Base-by-base conservation (phyloP, 2,888 invertebrate genomes). In the Torymus auratus region DNA sequence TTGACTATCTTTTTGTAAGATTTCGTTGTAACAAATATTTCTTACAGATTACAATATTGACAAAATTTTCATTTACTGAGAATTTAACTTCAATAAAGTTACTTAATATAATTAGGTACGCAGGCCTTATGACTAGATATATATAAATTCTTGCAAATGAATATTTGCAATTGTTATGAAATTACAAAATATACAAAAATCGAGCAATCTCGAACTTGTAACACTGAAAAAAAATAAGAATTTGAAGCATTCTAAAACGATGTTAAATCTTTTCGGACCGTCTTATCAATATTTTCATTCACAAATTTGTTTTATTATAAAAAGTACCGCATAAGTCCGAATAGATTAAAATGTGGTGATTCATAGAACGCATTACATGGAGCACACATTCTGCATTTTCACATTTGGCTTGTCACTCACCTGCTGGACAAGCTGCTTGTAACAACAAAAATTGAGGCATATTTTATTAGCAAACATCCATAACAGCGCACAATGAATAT, bases 381-480 rank as follows among this genome's bases (percentile, higher is more conserved):
- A 79, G 73, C 64, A 81, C 41, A 80, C 73, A 78, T 81, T 81
- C 80, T 81, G 74, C 68, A 74, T 64, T 80, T 71, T 80, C 71
- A 64, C 77, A 71, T 77, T 80, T 68, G 72, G 71, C 71, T 83
- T 82, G 74, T 83, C 83, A 86, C 89, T 88, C 85, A 90, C 89
- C 89, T 89, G 89, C 83, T 89, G 89, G 83, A 89, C 87, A 82
- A 89, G 89, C 88, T 89, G 89, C 88, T 86, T 88, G 88, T 83
- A 87, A 87, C 70, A 86, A 84, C 82, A 84, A 86, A 86, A 83
- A 81, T 58, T 2, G 13, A 78, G 52, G 60, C 80, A 80, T 78
- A 53, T 65, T 58, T 79, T 14, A 56, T 77, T 80, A 74, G 65
- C 73, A 72, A 41, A 50, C 77, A 69, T 79, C 73, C 68, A 23